These are phyloP conservation scores for Setipinna tenuifilis DNA, from an alignment of 2,797 vertebrate genomes.

Conservation along the genomic window DNA sequence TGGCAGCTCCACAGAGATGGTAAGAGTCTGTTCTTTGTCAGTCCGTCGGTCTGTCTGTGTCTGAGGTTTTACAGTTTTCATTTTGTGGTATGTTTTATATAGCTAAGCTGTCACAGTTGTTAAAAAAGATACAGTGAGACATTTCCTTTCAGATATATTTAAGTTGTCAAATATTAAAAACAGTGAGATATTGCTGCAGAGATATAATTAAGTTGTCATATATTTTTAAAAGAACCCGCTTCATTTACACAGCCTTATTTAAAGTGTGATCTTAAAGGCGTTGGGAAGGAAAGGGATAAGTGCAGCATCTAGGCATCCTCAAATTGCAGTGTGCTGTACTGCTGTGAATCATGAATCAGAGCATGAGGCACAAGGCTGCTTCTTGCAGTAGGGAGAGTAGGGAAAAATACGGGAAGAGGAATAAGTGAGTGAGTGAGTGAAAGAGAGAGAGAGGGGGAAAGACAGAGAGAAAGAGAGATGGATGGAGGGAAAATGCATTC, in stretches of 20 bases:
- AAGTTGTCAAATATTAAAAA: not conserved
- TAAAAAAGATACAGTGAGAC: no score
- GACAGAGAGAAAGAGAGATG: not conserved
- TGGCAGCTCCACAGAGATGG: constrained; percentile 75
- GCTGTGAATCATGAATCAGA: not conserved
- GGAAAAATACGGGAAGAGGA: no score
- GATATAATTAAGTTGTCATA: no score
- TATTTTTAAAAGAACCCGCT: no score
- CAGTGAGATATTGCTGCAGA: not conserved
- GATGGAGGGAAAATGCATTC: not conserved
- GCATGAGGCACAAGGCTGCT: not conserved
- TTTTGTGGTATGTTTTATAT: not conserved
- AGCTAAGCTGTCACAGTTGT: not conserved
- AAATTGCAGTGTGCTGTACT: not conserved
- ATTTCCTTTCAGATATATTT: no score
- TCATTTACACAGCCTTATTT: not conserved
- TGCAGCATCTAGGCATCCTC: not conserved
- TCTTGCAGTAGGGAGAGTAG: not conserved
- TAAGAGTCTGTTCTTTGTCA: constrained; percentile 61
- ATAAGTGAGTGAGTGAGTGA: not conserved
- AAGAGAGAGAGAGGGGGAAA: not conserved
- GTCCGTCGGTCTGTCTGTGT: not conserved
- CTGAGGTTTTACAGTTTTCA: not conserved
- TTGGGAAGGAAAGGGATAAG: not conserved
- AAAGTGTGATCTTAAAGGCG: not conserved